Evolutionary conservation across 2,888 invertebrate species (phyloP).

Genomic region (Penaeus monodon): DNA sequence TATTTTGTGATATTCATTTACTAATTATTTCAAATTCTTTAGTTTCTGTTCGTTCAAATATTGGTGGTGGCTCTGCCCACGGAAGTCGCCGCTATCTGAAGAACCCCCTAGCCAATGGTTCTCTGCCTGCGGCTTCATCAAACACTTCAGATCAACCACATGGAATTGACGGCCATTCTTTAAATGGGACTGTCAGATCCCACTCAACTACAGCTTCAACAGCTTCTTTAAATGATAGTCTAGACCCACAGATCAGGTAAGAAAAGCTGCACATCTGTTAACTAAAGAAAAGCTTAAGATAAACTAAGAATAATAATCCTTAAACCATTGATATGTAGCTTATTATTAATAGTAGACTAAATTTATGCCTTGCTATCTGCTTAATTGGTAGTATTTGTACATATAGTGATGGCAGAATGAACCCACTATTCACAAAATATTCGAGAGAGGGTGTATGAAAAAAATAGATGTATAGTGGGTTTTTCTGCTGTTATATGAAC

Average conservation of each 20-base stretch:
- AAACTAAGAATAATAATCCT: not conserved
- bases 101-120: conserved; percentile 60
- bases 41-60: conserved; percentile 52
- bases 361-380: too few species aligned
- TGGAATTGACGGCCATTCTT: conserved; percentile 40
- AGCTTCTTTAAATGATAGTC: conserved; percentile 36
- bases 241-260: conserved; percentile 19
- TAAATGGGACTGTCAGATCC: conserved; percentile 53
- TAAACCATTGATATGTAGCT: too few species aligned
- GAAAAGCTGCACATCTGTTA: too few species aligned
- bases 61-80: conserved; percentile 6
- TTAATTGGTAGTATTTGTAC: too few species aligned
- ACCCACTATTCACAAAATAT: too few species aligned
- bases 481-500: too few species aligned
- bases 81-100: conserved; percentile 44
- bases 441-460: too few species aligned
- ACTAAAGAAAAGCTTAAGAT: not conserved
- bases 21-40: not conserved
- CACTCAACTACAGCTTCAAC: conserved; percentile 51
- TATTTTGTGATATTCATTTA: too few species aligned
- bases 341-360: too few species aligned
- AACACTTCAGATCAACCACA: conserved; percentile 19
- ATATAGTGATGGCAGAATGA: too few species aligned
- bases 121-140: conserved; percentile 7
- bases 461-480: too few species aligned